These are phyloP conservation scores for Bombus impatiens DNA, from an alignment of 1,140 invertebrate genomes.

Conservation along the genomic window DNA sequence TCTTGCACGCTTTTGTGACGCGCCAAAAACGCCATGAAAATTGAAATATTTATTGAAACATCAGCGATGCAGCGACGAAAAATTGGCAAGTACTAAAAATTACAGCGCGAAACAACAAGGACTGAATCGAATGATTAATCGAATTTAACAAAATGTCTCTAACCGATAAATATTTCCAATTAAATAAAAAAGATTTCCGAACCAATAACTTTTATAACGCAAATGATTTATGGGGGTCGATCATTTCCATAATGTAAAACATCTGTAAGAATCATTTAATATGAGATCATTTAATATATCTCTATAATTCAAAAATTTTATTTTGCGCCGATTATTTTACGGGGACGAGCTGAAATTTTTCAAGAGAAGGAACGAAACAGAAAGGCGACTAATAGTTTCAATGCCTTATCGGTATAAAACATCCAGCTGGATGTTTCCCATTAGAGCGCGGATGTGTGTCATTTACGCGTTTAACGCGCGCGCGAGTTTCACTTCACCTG, in stretches of 20 bases:
- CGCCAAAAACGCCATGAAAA: neutral
- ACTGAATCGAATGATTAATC: too few species aligned
- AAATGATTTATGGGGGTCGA: neutral
- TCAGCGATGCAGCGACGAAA: neutral
- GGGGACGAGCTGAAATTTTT: neutral
- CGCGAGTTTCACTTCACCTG: constrained; percentile 52
- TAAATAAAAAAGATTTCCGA: accelerated
- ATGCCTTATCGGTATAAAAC: constrained; percentile 12
- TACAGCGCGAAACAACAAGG: neutral
- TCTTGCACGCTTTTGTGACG: neutral
- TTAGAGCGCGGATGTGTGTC: constrained; percentile 33
- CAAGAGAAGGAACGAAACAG: neutral
- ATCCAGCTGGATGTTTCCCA: neutral
- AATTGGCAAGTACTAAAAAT: neutral
- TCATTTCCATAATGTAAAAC: neutral
- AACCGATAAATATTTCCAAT: neutral
- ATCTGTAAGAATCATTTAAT: neutral
- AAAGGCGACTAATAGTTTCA: neutral
- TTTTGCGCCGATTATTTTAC: too few species aligned
- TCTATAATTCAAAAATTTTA: too few species aligned
- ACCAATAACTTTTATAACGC: too few species aligned
- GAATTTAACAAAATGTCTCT: neutral
- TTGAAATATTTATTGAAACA: neutral
- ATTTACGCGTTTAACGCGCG: constrained; percentile 30
- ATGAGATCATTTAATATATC: too few species aligned